Evolutionary conservation across 1,140 invertebrate species (phyloP), one percentile per base, ranked within the genome.

Genomic region (Drosophila sulfurigaster): DNA sequence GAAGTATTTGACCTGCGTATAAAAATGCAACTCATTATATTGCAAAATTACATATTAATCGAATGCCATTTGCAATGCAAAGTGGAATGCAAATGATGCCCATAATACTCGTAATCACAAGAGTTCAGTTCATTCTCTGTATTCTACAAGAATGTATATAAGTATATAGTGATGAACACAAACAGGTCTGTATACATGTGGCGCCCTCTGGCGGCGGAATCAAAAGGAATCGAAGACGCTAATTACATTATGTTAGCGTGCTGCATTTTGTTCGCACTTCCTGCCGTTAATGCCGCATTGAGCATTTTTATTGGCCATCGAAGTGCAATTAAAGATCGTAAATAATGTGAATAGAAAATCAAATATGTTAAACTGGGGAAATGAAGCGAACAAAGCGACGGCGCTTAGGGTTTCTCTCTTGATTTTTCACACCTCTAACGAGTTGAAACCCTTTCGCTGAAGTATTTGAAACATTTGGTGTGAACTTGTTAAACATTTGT

Each of bases 21-120:
- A 45, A 35, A 8, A 6, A 25, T 74, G 38, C 62, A 59, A 30
- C 38, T 38, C 54, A 68, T 74, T 16, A 78, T 83, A 83, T 88
- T 88, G 80, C 74, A 78, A 81, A 88, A 88, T 88, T 88, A 81
- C 74, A 81, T 81, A 89, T 88, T 89, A 83, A 88, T 72, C 70
- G 74, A 72, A 62, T 78, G 52, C 59, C 49, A 71, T 80, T 78
- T 75, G 49, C 70, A 78, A 63, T 78, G 63, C 70, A 76, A 77
- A 78, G 48, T 75, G 57, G 52, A 81, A 80, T 35, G 35, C 38
- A 32, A 69, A 56, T 58, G 35, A 80, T 35, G 35, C 32, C 30
- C 56, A 56, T 58, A 43, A 32, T 38, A 68, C 35, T 45, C 49
- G 56, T 35, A 54, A 20, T 45, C 64, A 46, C 16, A 25, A 25